Evolutionary conservation across 2,888 invertebrate species (phyloP), one percentile per base, ranked within the genome.

Genomic region (Scrobipalpa costella): DNA sequence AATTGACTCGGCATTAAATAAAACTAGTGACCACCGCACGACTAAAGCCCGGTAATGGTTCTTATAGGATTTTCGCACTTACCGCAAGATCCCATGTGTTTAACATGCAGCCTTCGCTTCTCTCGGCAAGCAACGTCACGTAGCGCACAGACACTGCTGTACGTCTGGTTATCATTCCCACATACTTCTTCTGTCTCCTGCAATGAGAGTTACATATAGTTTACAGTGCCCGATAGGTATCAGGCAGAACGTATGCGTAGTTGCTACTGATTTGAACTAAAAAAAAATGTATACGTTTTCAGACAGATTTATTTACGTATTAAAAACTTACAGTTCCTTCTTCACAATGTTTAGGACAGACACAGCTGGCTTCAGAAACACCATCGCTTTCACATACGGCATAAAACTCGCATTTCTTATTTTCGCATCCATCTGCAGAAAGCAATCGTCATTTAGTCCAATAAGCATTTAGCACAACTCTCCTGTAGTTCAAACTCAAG

Each of bases 11-110:
- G n/a, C n/a, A n/a, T n/a, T n/a, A n/a, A n/a, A n/a, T n/a, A n/a
- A n/a, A n/a, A n/a, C n/a, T n/a, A n/a, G n/a, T n/a, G n/a, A n/a
- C n/a, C n/a, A n/a, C n/a, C n/a, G n/a, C n/a, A n/a, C n/a, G n/a
- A n/a, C n/a, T n/a, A n/a, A n/a, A n/a, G n/a, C n/a, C n/a, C n/a
- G n/a, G n/a, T n/a, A n/a, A n/a, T n/a, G n/a, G n/a, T n/a, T n/a
- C n/a, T n/a, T n/a, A n/a, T n/a, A n/a, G n/a, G n/a, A 27, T 27
- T 2, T 27, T 50, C 11, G n/a, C 44, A 49, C 94, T 93, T 87
- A 98, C 98, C 97, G 85, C 98, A 98, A 70, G 95, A 94, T 66
- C 97, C 98, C 88, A 94, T 94, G 77, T 96, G 96, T 68, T 95
- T 94, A 64, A 97, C 94, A 68, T 93, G 92, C 66, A 97, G 93